Evolutionary conservation across 2,888 invertebrate genomes (phyloP).

Genomic region (Hemaris fuciformis): DNA sequence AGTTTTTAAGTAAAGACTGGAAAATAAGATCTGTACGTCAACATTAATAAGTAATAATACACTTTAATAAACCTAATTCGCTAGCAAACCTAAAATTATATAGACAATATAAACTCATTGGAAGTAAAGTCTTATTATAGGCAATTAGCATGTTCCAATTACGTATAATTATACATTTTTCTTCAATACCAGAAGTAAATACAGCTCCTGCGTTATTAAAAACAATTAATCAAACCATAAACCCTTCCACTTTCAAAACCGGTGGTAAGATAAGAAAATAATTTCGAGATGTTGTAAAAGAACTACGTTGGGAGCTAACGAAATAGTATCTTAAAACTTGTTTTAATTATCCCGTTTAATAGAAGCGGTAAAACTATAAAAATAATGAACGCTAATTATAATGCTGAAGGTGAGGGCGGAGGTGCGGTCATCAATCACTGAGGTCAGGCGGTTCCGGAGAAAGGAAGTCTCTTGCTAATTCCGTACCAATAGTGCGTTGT

Average conservation of each 20-base stretch:
- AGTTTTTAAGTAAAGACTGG: no score
- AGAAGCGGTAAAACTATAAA: slow-evolving; percentile 8
- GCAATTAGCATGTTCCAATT: neutral
- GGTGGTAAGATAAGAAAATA: neutral
- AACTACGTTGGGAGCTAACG: neutral
- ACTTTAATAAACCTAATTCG: no score
- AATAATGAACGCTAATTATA: slow-evolving; percentile 11
- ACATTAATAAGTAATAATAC: no score
- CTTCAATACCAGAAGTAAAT: neutral
- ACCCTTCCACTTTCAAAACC: neutral
- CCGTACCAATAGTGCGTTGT: neutral
- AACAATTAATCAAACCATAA: neutral
- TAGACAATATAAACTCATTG: no score
- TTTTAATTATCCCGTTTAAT: neutral
- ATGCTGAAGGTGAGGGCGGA: neutral
- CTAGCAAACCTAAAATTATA: no score
- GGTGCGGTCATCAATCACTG: slow-evolving; percentile 1
- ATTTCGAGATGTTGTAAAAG: neutral
- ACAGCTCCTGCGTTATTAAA: neutral
- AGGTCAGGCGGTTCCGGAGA: neutral
- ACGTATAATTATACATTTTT: neutral
- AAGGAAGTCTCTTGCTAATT: neutral
- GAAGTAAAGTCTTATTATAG: no score
- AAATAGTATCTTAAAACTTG: neutral
- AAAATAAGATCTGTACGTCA: no score